Conservation (phyloP, 2,113 vertebrate species). For the Cranoglanis bouderius region DNA sequence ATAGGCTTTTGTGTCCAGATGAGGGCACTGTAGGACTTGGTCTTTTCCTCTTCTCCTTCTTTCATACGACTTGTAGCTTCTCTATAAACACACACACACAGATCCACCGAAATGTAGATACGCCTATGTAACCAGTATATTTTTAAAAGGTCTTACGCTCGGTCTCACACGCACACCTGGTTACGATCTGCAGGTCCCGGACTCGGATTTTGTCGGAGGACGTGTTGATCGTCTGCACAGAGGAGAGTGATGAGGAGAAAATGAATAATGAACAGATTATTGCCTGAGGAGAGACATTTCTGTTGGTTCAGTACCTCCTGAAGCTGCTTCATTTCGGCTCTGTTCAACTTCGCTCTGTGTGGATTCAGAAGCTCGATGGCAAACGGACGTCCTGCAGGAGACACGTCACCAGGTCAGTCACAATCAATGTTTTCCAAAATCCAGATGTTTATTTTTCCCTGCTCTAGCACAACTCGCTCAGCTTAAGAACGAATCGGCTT, state of each 20-base stretch:
- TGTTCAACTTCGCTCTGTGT: conserved; percentile 75
- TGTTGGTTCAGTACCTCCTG: conserved; percentile 81
- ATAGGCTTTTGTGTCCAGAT: conserved; percentile 88
- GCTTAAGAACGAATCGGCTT: not conserved
- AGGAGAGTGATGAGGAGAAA: not conserved
- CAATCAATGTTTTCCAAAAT: not conserved
- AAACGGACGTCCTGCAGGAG: conserved; percentile 89
- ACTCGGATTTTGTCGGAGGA: conserved; percentile 93
- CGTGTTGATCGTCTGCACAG: conserved; percentile 83
- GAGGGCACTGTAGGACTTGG: conserved; percentile 93
- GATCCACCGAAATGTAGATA: not conserved
- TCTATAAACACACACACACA: conserved; percentile 65
- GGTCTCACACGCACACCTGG: conserved; percentile 74
- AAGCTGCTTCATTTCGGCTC: conserved; percentile 80
- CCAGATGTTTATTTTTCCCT: not conserved
- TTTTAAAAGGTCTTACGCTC: conserved; percentile 42
- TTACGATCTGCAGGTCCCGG: conserved; percentile 92
- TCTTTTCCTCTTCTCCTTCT: conserved; percentile 96
- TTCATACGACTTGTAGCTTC: conserved; percentile 94
- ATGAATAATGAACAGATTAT: not conserved
- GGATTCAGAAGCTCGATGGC: conserved; percentile 94
- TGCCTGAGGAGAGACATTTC: not conserved
- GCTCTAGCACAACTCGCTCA: not conserved
- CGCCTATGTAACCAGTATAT: not conserved
- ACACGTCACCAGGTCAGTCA: not conserved